Evolutionary conservation across 2,797 vertebrate species (phyloP).

Genomic region (Prionace glauca): DNA sequence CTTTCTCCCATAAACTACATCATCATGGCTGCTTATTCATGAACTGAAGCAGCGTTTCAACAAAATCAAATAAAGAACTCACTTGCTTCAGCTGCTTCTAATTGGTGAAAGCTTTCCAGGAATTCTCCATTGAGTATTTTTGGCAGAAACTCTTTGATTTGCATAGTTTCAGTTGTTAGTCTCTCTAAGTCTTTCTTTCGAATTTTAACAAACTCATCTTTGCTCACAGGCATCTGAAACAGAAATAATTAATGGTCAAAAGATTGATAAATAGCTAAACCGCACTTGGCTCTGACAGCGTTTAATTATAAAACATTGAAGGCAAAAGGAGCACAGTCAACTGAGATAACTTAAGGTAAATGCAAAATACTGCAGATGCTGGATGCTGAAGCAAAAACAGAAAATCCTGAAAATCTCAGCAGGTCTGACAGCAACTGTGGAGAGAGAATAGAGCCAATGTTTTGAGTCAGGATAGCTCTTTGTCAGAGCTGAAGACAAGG

Average conservation of each 20-base stretch:
- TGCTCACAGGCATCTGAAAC: constrained; percentile 50
- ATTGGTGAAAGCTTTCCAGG: constrained; percentile 63
- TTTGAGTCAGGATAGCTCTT: no score
- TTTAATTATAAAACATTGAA: background rate
- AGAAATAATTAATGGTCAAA: constrained; percentile 24
- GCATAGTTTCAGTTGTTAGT: constrained; percentile 87
- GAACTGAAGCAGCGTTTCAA: background rate
- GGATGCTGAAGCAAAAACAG: no score
- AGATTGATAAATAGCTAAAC: background rate
- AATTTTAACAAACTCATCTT: constrained; percentile 67
- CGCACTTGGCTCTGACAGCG: background rate
- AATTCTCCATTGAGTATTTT: constrained; percentile 67
- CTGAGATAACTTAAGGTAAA: no score
- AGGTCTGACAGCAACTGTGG: no score
- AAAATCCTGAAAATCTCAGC: no score
- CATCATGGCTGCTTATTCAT: background rate
- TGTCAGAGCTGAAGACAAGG: no score
- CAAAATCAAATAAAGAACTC: constrained; percentile 44
- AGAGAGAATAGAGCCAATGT: no score
- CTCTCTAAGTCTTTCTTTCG: constrained; percentile 75
- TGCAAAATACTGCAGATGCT: no score
- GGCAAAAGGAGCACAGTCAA: background rate
- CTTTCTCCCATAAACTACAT: background rate
- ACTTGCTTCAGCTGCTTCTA: constrained; percentile 64
- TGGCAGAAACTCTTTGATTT: constrained; percentile 80